Evolutionary conservation across 2,113 vertebrate species (phyloP).

Genomic region (Rissa tridactyla): DNA sequence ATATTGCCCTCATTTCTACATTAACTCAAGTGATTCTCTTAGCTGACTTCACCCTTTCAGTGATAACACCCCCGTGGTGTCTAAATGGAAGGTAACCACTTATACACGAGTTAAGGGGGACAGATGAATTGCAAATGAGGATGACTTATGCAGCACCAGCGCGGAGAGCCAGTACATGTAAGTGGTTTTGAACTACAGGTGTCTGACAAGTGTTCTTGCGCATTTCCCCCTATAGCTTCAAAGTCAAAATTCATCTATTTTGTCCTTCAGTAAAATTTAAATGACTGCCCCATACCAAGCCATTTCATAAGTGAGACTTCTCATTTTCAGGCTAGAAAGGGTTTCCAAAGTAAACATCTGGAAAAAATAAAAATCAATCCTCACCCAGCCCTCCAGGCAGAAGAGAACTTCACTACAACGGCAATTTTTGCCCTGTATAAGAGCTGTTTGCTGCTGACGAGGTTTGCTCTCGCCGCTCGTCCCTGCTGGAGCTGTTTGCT

Average conservation of each 20-base stretch:
- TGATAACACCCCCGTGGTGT: neutral
- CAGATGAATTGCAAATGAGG: slow-evolving; percentile 22
- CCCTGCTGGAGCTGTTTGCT: neutral
- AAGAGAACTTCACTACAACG: neutral
- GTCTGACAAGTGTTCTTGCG: neutral
- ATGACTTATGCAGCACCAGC: neutral
- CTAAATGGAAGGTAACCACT: slow-evolving; percentile 46
- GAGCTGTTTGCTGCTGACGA: neutral
- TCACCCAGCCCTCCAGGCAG: neutral
- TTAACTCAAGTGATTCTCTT: slow-evolving; percentile 29
- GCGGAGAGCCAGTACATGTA: neutral
- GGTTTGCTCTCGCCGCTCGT: neutral
- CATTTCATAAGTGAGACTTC: neutral
- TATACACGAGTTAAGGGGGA: neutral
- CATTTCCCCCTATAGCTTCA: slow-evolving; percentile 8
- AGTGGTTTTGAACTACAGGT: slow-evolving; percentile 48
- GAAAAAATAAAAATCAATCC: neutral
- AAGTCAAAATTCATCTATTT: slow-evolving; percentile 30
- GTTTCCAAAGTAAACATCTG: neutral
- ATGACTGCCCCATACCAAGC: neutral
- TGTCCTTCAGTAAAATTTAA: neutral
- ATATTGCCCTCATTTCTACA: slow-evolving; percentile 18
- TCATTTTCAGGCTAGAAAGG: neutral
- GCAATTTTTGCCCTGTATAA: rapidly evolving
- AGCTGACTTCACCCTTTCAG: neutral